Percentiles rank a stretch among this genome's conserved stretches.
These are phyloP conservation scores for Acrocephalus kingi DNA, from an alignment of 2,113 vertebrate species.

Conservation along the genomic window DNA sequence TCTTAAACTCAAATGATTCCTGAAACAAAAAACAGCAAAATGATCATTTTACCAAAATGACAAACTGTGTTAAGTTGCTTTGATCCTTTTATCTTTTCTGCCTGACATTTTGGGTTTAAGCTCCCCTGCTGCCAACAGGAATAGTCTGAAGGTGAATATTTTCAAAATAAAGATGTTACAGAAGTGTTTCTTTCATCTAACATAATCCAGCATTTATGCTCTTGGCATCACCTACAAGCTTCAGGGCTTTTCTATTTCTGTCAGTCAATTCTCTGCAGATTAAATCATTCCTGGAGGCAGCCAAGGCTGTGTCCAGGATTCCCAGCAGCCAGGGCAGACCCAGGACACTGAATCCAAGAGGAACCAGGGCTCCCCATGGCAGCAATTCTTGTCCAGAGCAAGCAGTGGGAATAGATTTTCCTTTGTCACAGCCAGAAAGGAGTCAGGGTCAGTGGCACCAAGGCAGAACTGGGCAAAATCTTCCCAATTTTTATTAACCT, in stretches of 20 bases:
- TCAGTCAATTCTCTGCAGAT: background rate
- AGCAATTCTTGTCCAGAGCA: background rate
- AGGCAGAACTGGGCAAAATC: background rate
- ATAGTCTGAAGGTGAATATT: background rate
- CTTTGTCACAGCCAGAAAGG: background rate
- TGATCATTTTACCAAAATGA: fast-evolving
- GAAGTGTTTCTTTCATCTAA: background rate
- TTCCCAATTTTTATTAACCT: background rate
- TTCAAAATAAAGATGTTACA: background rate
- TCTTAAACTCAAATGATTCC: conserved; percentile 96
- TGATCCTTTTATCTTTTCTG: background rate
- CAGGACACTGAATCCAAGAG: background rate
- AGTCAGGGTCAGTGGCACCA: fast-evolving
- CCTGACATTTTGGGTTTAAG: background rate
- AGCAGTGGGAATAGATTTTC: fast-evolving
- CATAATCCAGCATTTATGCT: background rate
- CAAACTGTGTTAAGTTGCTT: background rate
- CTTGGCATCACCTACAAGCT: background rate
- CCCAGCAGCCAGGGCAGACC: background rate
- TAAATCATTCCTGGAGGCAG: background rate
- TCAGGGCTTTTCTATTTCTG: background rate
- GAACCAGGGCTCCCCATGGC: background rate
- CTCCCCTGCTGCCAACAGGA: background rate
- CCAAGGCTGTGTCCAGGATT: background rate
- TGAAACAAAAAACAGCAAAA: conserved; percentile 31